Evolutionary conservation across 1,140 invertebrate genomes (phyloP).

Genomic region (Papilio helenus): DNA sequence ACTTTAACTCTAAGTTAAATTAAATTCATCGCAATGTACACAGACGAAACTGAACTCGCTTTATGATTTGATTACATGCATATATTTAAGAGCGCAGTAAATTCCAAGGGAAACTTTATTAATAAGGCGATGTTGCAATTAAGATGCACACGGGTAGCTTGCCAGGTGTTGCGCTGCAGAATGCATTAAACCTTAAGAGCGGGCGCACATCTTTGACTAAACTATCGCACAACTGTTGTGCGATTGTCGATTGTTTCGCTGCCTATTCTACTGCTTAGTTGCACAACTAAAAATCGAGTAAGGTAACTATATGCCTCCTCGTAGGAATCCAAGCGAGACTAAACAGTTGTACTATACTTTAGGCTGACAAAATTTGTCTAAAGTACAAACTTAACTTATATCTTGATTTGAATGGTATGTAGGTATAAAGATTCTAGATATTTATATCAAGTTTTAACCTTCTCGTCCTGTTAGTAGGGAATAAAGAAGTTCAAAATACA

Average conservation of each 20-base stretch:
- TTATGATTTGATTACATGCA: slow-evolving; percentile 17
- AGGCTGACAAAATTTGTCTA: background rate
- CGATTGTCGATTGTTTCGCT: too few species aligned
- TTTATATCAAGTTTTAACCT: background rate
- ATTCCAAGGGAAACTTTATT: slow-evolving; percentile 6
- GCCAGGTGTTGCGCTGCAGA: slow-evolving; percentile 9
- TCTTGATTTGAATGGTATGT: too few species aligned
- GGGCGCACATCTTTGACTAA: too few species aligned
- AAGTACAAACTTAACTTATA: too few species aligned
- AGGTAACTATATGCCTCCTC: too few species aligned
- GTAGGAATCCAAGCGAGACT: too few species aligned
- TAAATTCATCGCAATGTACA: background rate
- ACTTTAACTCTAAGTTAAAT: background rate
- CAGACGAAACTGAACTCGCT: background rate
- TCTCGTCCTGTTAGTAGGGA: background rate
- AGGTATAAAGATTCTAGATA: background rate
- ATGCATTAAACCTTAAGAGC: slow-evolving; percentile 9
- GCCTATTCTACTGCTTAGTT: too few species aligned
- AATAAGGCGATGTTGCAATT: slow-evolving; percentile 16
- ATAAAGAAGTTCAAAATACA: background rate
- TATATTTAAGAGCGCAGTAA: slow-evolving; percentile 18
- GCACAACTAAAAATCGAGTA: too few species aligned
- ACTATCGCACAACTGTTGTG: too few species aligned
- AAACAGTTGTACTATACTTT: background rate
- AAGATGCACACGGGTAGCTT: slow-evolving; percentile 17